Conservation (phyloP, 2,113 vertebrate species). For the Phrynosoma blainvillii region DNA sequence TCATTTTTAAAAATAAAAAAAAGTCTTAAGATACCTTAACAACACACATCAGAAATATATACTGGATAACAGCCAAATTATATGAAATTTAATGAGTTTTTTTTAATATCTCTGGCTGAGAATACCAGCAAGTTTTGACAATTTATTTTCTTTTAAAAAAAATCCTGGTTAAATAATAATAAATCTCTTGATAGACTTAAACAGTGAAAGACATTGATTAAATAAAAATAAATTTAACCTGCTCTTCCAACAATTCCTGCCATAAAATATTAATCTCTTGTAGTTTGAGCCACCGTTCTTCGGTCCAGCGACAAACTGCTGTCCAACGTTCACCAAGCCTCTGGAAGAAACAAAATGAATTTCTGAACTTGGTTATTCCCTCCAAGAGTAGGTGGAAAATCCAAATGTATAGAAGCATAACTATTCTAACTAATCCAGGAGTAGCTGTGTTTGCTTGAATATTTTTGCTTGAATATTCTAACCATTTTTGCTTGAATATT, state of each 20-base stretch:
- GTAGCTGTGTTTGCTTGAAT: too few relatives aligned
- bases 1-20: background rate
- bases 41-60: background rate
- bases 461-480: too few relatives aligned
- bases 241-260: conserved; percentile 92
- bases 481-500: too few relatives aligned
- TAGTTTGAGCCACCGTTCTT: conserved; percentile 88
- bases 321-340: conserved; percentile 96
- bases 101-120: background rate
- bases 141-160: background rate
- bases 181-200: background rate
- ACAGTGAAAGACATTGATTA: background rate
- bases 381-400: background rate
- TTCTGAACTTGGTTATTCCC: fast-evolving
- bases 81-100: background rate
- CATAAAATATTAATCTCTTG: conserved; percentile 89
- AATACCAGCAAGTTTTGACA: background rate
- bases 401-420: background rate
- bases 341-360: conserved; percentile 64
- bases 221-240: conserved; percentile 75
- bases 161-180: background rate
- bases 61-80: background rate
- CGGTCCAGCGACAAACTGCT: conserved; percentile 96
- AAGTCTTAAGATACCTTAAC: background rate
- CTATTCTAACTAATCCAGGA: background rate